Base-by-base conservation (phyloP, 2,888 invertebrate genomes). In the Cheilosia vernalis region DNA sequence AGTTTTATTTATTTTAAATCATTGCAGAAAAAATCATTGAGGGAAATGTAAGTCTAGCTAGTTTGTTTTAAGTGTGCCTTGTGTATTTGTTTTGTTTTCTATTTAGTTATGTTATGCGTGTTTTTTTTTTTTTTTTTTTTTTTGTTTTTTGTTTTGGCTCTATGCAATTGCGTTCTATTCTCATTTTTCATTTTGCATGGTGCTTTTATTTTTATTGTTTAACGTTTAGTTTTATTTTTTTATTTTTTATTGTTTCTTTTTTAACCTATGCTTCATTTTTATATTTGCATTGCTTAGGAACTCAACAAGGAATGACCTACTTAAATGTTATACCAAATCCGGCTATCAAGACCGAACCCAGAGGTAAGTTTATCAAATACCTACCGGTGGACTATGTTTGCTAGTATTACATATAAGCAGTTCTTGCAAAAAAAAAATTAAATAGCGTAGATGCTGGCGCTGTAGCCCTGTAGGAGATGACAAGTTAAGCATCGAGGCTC, bases 271-370 rank as follows among this genome's bases (percentile, higher is more conserved):
- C 19, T 61, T 49, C 21, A 1, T 69, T 64, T 56, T 37, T 61
- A 15, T 33, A 55, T 60, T 56, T 42, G 64, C 33, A 73, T 80
- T 58, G 67, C 9, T 10, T 19, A 87, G 87, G 74, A 56, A 33
- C 44, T 9, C 87, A 74, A 40, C 74, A 87, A 76, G 27, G 44
- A 84, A 88, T 90, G 87, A 89, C 87, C 37, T 90, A 89, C 80
- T 89, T 91, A 88, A 91, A 91, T 83, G 87, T 90, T 17, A 88
- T 89, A 66, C 90, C 89, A 56, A 89, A 90, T 88, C 89, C 91
- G 78, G 89, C 90, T 33, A 91, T 92, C 17, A 92, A 92, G 89
- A 89, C 90, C 4, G 92, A 92, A 88, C 92, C 92, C 40, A 89
- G 90, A 90, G 92, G 92, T 91, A 84, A 89, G 88, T 61, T 17